Base-by-base conservation (phyloP, 2,888 invertebrate species). In the Limenitis camilla region DNA sequence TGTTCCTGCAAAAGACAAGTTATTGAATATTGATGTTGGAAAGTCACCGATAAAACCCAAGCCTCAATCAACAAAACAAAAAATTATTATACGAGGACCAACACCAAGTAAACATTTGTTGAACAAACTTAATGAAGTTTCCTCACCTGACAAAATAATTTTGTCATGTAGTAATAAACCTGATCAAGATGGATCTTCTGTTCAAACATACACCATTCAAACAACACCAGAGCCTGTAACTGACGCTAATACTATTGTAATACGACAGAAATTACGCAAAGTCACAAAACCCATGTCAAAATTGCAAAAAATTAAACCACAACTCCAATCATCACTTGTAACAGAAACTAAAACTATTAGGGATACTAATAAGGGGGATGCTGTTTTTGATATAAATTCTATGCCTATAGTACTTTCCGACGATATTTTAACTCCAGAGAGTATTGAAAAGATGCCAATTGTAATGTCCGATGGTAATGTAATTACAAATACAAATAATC, bases 371-470 rank as follows among this genome's bases (percentile, higher is more conserved):
- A 52, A 70, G 9, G 89, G 89, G 57, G 88, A 88, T 48, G 69
- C 81, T 52, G 76, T 90, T 58, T 90, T 93, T 60, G 93, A 94
- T 69, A 93, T 93, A 33, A 91, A 92, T 72, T 92, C 92, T 1
- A 93, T 93, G 92, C 93, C 93, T 1, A 92, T 93, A 57, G 92
- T 93, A 4, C 72, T 93, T 39, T 91, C 92, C 32, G 93, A 93
- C 61, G 92, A 93, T 63, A 88, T 91, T 38, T 74, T 92, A 53
- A 91, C 91, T 0, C 89, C 92, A 0, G 92, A 92, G 66, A 91
- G 78, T 64, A 90, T 92, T 47, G 91, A 92, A 62, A 91, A 91
- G 66, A 90, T 92, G 89, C 92, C 92, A 0, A 89, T 92, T 32
- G 89, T 91, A 0, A 85, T 86, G 83, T 74, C 87, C 0, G 87